Percentiles rank a stretch among this genome's conserved stretches.
phyloP scores from a whole-genome alignment of 2,888 invertebrate genomes.

The Athalia cordata region DNA sequence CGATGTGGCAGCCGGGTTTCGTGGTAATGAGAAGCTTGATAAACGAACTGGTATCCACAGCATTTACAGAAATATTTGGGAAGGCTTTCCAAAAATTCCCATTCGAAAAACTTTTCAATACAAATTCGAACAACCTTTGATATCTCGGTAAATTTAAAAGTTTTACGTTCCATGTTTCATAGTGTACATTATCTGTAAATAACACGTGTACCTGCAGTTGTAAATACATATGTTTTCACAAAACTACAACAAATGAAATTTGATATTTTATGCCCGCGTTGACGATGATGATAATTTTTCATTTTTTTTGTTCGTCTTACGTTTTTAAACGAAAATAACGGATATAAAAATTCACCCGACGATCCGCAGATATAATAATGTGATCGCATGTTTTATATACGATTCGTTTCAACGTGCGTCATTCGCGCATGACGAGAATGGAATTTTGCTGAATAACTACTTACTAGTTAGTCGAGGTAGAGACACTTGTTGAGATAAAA shows the following conservation, averaged over 20 bases:
- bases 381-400: neutral
- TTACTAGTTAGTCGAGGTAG: slow-evolving; percentile 19
- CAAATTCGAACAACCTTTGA: slow-evolving; percentile 16
- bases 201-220: slow-evolving; percentile 26
- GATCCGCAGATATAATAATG: neutral
- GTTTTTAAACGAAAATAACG: neutral
- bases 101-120: slow-evolving; percentile 79
- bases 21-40: slow-evolving; percentile 84
- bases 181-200: slow-evolving; percentile 29
- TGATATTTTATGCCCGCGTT: neutral
- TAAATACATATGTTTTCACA: neutral
- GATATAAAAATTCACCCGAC: neutral
- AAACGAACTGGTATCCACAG: slow-evolving; percentile 88
- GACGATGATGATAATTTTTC: neutral
- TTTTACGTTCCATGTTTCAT: neutral
- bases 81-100: slow-evolving; percentile 85
- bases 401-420: slow-evolving; percentile 29
- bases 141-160: neutral
- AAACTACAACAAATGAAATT: neutral
- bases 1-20: slow-evolving; percentile 88
- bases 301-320: neutral
- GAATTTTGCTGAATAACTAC: slow-evolving; percentile 26
- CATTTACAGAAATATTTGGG: slow-evolving; percentile 89
- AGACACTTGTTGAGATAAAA: neutral
- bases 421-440: slow-evolving; percentile 29